Conservation (phyloP, 1,140 invertebrate genomes). For the Acromyrmex heyeri region DNA sequence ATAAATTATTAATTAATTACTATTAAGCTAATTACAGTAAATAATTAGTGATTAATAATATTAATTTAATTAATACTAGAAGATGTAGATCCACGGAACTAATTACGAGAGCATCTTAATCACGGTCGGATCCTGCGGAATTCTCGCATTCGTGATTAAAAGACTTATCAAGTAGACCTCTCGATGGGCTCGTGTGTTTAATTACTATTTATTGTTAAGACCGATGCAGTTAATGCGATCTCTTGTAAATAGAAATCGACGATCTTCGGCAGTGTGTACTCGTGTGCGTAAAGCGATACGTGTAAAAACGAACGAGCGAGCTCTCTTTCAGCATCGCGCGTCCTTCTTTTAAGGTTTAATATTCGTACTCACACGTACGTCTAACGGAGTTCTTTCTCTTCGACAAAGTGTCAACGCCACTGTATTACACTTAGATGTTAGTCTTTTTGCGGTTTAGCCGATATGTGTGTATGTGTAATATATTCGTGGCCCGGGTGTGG, state of each 20-base stretch:
- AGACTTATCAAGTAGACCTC: slow-evolving; percentile 47
- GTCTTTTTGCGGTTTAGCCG: slow-evolving; percentile 27
- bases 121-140: neutral
- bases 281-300: slow-evolving; percentile 50
- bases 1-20: slow-evolving; percentile 19
- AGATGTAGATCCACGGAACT: neutral
- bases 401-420: slow-evolving; percentile 45
- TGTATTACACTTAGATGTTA: slow-evolving; percentile 35
- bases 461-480: slow-evolving; percentile 15
- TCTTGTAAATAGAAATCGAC: slow-evolving; percentile 58
- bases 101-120: slow-evolving; percentile 51
- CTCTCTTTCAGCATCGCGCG: slow-evolving; percentile 26
- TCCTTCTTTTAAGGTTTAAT: slow-evolving; percentile 28
- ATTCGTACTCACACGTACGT: slow-evolving; percentile 14
- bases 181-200: slow-evolving; percentile 63
- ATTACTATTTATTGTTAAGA: slow-evolving; percentile 49
- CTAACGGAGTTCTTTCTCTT: slow-evolving; percentile 49
- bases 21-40: neutral
- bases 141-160: slow-evolving; percentile 22
- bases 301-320: slow-evolving; percentile 53
- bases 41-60: slow-evolving; percentile 6
- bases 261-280: slow-evolving; percentile 54
- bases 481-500: neutral
- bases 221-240: slow-evolving; percentile 21
- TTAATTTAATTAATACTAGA: neutral